Percentiles rank a stretch among this genome's conserved stretches.
Evolutionary conservation across 2,113 vertebrate genomes (phyloP).

Genomic region (Epinephelus lanceolatus): DNA sequence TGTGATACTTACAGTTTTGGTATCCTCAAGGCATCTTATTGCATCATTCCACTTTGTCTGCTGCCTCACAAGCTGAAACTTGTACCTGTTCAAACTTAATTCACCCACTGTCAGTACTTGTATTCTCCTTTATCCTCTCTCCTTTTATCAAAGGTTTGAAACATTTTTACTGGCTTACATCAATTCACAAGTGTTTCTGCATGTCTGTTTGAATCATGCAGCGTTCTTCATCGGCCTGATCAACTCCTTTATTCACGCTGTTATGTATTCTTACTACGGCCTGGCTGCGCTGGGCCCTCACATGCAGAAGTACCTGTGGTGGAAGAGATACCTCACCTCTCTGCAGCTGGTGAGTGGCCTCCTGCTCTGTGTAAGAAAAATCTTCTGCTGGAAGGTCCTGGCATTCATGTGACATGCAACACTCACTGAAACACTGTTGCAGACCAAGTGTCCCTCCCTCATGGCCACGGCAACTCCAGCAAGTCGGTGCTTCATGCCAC

Average conservation of each 20-base stretch:
- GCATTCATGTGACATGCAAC: no score
- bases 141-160: neutral
- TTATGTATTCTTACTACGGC: conserved; percentile 85
- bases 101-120: neutral
- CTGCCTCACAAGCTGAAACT: no score
- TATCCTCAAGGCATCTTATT: no score
- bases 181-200: neutral
- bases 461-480: no score
- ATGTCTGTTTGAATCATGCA: conserved; percentile 45
- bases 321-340: conserved; percentile 85
- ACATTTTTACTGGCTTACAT: neutral
- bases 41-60: no score
- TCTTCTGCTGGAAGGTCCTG: no score
- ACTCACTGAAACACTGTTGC: no score
- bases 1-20: no score
- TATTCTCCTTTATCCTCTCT: no score
- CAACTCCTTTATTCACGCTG: conserved; percentile 84
- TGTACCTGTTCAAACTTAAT: neutral
- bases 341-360: conserved; percentile 85
- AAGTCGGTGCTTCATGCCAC: no score
- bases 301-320: conserved; percentile 84
- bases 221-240: conserved; percentile 85
- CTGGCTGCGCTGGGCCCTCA: conserved; percentile 81
- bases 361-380: no score
- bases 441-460: no score